A percentile compares a stretch with the other conserved stretches of the same genome.
phyloP scores from a whole-genome alignment of 2,888 invertebrate species.

The Melipona beecheii region DNA sequence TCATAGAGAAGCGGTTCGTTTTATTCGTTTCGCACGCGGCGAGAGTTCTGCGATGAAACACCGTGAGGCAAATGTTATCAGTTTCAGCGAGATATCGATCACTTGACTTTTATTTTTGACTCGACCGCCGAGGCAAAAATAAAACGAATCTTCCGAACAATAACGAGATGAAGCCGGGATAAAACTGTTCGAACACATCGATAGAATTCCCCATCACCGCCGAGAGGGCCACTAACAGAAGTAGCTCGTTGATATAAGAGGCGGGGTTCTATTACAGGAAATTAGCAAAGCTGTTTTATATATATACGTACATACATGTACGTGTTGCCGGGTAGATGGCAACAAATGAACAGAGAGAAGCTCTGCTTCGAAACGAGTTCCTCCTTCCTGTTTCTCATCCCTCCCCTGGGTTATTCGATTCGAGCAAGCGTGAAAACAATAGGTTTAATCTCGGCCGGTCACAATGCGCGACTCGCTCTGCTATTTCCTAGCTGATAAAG shows the following conservation, averaged over 20 bases:
- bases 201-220: conserved; percentile 17
- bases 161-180: conserved; percentile 20
- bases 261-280: conserved; percentile 57
- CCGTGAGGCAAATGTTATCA: conserved; percentile 13
- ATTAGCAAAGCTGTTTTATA: conserved; percentile 52
- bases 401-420: conserved; percentile 57
- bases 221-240: neutral
- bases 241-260: conserved; percentile 32
- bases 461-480: conserved; percentile 66
- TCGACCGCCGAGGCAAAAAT: neutral
- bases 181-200: conserved; percentile 11
- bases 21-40: conserved; percentile 1
- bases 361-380: conserved; percentile 50
- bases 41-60: neutral
- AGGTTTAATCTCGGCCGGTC: conserved; percentile 71
- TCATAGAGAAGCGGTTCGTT: conserved; percentile 4
- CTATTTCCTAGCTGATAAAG: conserved; percentile 70
- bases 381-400: conserved; percentile 47
- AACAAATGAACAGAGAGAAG: conserved; percentile 31
- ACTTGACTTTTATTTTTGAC: too few relatives aligned
- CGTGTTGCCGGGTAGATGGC: conserved; percentile 24
- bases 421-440: conserved; percentile 70
- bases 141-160: conserved; percentile 34
- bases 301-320: too few relatives aligned
- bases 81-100: conserved; percentile 39